A percentile compares a stretch with the other conserved stretches of the same genome.
Conservation (phyloP, 1,140 invertebrate genomes). For the Ridgeia piscesae region DNA sequence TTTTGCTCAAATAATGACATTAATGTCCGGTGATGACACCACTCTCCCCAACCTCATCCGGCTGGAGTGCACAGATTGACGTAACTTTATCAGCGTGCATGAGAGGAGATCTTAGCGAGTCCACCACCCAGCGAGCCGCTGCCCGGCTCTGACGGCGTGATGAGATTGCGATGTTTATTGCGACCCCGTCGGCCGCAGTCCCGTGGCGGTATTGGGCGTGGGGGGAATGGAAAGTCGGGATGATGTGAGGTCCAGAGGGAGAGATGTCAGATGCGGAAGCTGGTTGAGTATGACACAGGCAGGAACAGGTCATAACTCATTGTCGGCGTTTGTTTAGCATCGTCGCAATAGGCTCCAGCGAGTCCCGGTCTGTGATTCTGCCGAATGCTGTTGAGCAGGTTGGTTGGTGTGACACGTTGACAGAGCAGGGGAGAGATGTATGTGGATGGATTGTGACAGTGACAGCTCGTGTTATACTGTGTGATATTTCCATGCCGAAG, state of each 20-base stretch:
- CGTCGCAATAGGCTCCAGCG: not conserved
- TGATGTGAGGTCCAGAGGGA: not conserved
- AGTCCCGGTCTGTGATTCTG: not conserved
- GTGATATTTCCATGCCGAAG: no score
- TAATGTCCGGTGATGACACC: not conserved
- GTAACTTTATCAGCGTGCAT: conserved; percentile 1
- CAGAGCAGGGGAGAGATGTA: not conserved
- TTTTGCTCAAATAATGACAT: not conserved
- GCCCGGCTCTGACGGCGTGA: not conserved
- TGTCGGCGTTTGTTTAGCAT: not conserved
- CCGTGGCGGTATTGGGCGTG: not conserved
- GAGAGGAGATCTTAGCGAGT: not conserved
- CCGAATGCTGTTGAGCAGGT: not conserved
- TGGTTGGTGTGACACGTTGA: not conserved
- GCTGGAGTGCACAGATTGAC: not conserved
- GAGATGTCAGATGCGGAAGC: not conserved
- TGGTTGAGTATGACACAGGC: not conserved
- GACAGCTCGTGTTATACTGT: no score
- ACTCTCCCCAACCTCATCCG: not conserved
- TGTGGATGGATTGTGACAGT: not conserved
- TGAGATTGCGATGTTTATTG: not conserved
- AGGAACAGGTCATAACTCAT: not conserved
- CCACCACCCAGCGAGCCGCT: not conserved
- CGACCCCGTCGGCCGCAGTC: not conserved
- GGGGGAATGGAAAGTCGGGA: not conserved